Evolutionary conservation across 2,113 vertebrate genomes (phyloP).

Genomic region (Paracanthobrama guichenoti): DNA sequence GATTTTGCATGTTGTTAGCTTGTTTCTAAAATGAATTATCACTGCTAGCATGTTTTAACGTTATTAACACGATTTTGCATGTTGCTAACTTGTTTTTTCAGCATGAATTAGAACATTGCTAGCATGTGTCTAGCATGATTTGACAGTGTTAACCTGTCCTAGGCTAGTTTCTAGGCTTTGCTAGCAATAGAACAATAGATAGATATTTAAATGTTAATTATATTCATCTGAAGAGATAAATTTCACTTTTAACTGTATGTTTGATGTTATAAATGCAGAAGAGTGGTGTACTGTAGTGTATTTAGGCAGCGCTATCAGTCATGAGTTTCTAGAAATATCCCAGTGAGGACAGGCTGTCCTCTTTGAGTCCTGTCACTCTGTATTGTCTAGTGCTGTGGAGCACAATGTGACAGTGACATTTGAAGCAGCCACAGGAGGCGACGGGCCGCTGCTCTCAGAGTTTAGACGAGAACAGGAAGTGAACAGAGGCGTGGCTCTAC

Average conservation of each 20-base stretch:
- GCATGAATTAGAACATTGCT: too few species aligned
- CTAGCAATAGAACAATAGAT: too few species aligned
- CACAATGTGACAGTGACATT: conserved; percentile 1
- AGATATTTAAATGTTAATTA: too few species aligned
- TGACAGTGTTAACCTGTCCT: too few species aligned
- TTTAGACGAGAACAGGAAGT: neutral
- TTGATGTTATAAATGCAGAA: neutral
- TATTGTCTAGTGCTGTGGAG: neutral
- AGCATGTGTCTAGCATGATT: too few species aligned
- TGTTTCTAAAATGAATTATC: too few species aligned
- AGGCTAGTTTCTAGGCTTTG: too few species aligned
- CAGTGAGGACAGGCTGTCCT: neutral
- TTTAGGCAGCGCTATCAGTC: neutral
- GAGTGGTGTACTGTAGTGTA: neutral
- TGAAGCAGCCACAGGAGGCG: neutral
- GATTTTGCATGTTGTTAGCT: too few species aligned
- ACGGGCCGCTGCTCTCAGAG: neutral
- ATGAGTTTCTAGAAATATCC: neutral
- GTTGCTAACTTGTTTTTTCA: too few species aligned
- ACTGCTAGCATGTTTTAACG: too few species aligned
- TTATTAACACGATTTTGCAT: too few species aligned
- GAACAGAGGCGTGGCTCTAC: conserved; percentile 60
- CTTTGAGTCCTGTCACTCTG: neutral
- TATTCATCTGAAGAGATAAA: neutral
- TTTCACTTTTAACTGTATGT: neutral